phyloP scores from a whole-genome alignment of 2,797 vertebrate species.

The Pteronotus mesoamericanus region DNA sequence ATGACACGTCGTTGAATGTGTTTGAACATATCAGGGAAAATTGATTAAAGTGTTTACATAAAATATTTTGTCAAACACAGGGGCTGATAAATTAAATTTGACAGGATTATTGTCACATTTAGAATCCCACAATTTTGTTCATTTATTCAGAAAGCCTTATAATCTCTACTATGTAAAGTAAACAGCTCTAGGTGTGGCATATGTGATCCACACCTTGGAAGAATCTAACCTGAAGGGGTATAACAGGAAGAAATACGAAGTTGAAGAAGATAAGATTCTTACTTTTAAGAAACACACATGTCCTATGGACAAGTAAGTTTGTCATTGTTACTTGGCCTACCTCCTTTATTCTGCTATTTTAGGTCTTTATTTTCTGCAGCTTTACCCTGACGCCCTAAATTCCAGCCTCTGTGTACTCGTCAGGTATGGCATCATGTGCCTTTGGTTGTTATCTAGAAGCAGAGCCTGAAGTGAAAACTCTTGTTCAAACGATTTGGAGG shows the following conservation, averaged over 20 bases:
- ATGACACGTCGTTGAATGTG: background rate
- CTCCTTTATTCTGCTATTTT: background rate
- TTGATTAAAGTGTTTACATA: background rate
- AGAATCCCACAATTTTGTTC: background rate
- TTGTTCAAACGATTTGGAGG: background rate
- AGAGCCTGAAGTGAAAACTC: background rate
- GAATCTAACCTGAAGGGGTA: background rate
- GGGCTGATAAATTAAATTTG: background rate
- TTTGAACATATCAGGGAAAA: background rate
- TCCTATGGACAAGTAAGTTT: background rate
- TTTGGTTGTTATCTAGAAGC: background rate
- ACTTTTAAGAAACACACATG: background rate
- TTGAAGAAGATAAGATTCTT: background rate
- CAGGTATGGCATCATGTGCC: background rate
- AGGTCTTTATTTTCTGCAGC: background rate
- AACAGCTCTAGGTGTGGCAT: background rate
- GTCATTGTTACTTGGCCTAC: background rate
- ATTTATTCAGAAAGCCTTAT: background rate
- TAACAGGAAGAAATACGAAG: background rate
- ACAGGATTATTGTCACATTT: background rate
- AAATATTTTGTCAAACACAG: background rate
- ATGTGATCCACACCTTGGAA: background rate
- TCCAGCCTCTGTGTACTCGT: background rate
- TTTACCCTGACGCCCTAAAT: background rate
- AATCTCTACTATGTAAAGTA: background rate